phyloP scores from a whole-genome alignment of 2,888 invertebrate genomes.

The Zygogramma bicolorata region DNA sequence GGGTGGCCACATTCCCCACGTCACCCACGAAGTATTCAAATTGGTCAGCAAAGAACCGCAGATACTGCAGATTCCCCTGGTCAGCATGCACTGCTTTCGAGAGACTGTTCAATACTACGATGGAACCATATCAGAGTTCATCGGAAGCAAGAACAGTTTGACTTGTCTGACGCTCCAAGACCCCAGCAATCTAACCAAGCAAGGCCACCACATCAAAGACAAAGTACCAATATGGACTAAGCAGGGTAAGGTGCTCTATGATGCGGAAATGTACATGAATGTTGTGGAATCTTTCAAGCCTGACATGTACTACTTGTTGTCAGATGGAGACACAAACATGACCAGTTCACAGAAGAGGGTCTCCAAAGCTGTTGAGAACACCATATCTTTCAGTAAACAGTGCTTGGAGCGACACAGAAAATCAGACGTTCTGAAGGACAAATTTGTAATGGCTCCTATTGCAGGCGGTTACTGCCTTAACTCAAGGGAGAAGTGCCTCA shows the following conservation, averaged over 20 bases:
- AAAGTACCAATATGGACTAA: slow-evolving; percentile 84
- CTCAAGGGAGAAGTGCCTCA: slow-evolving; percentile 75
- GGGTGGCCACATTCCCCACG: slow-evolving; percentile 85
- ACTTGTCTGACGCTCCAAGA: slow-evolving; percentile 76
- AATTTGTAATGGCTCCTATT: slow-evolving; percentile 75
- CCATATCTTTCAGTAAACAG: slow-evolving; percentile 74
- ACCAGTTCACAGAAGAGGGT: slow-evolving; percentile 78
- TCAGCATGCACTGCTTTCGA: slow-evolving; percentile 71
- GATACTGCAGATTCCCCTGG: slow-evolving; percentile 79
- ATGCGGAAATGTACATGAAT: slow-evolving; percentile 79
- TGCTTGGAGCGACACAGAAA: slow-evolving; percentile 76
- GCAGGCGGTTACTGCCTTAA: slow-evolving; percentile 76
- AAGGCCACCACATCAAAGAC: slow-evolving; percentile 79
- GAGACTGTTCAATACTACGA: slow-evolving; percentile 75
- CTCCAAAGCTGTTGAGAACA: slow-evolving; percentile 78
- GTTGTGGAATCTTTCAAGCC: slow-evolving; percentile 82
- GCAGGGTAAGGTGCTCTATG: slow-evolving; percentile 79
- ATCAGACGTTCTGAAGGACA: slow-evolving; percentile 69
- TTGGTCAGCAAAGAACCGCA: slow-evolving; percentile 73
- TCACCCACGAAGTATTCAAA: slow-evolving; percentile 82
- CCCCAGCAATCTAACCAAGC: slow-evolving; percentile 74
- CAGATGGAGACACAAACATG: slow-evolving; percentile 80
- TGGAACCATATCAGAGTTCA: slow-evolving; percentile 78
- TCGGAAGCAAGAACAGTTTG: slow-evolving; percentile 70
- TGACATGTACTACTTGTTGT: slow-evolving; percentile 84